Evolutionary conservation across 2,113 vertebrate genomes (phyloP).

Genomic region (Dicaeum eximium): DNA sequence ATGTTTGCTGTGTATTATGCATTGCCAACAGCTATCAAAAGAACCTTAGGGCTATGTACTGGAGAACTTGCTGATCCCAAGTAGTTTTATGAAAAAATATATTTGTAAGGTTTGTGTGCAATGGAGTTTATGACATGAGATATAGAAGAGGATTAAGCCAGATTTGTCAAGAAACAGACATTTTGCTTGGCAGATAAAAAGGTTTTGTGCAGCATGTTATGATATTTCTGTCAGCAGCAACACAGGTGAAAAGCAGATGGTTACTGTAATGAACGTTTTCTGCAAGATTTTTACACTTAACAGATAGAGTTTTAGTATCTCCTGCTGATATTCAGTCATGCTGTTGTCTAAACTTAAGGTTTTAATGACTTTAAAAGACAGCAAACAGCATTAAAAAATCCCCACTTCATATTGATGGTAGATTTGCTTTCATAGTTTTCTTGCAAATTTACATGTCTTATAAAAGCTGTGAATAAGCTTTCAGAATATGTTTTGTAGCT

Average conservation of each 20-base stretch:
- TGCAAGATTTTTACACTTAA: not conserved
- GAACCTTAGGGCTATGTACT: not conserved
- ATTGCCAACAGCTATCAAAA: not conserved
- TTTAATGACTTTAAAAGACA: slow-evolving; percentile 14
- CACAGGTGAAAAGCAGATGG: slow-evolving; percentile 46
- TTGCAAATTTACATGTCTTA: not conserved
- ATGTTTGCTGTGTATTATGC: not conserved
- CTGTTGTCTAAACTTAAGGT: slow-evolving; percentile 14
- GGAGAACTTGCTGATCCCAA: slow-evolving; percentile 23
- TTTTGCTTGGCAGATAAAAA: slow-evolving; percentile 50
- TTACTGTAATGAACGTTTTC: not conserved
- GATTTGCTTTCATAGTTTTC: not conserved
- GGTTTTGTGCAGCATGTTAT: slow-evolving; percentile 24
- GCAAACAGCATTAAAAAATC: not conserved
- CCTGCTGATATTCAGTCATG: not conserved
- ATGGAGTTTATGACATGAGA: slow-evolving; percentile 17
- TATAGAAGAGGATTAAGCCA: slow-evolving; percentile 20
- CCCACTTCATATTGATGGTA: not conserved
- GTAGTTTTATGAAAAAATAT: not conserved
- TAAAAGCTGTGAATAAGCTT: not conserved
- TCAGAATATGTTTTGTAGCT: not conserved
- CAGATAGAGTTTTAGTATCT: not conserved
- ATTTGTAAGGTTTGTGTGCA: slow-evolving; percentile 6
- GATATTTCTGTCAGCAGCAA: not conserved
- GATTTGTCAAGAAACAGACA: slow-evolving; percentile 46